Base-by-base conservation (phyloP, 2,797 vertebrate genomes). In the Enteromius thamalakanensis region DNA sequence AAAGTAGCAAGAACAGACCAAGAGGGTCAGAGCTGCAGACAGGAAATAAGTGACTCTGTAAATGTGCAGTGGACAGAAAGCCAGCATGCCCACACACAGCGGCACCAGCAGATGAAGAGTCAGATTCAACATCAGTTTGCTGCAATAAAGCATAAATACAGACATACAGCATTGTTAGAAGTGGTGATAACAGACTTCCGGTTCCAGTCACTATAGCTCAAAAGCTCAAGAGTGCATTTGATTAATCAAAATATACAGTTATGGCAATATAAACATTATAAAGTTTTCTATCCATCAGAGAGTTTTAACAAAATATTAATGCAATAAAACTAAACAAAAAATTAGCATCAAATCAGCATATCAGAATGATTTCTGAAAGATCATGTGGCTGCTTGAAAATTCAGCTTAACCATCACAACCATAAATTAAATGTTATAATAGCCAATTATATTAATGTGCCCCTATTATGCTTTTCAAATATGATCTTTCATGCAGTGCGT, bases 41-140 rank as follows among this genome's bases (percentile, higher is more conserved):
- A 97, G 88, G 85, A 97, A 97, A 90, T 97, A 93, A 19, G 95
- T 93, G 87, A 97, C 91, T 92, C 96, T 94, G 91, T 98, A 99
- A 72, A 98, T 95, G 91, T 99, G 97, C 70, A 95, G 89, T 1
- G 93, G 93, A 87, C 96, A 97, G 87, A 99, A 98, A 82, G 94
- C 94, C 91, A 97, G 91, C 94, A 96, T 93, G 85, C 94, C 93
- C 45, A 98, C 82, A 76, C 96, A 95, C 90, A 98, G 87, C 53
- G 95, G 96, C 49, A 97, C 92, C 51, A 96, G 96, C 84, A 97
- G 91, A 77, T 90, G 90, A 68, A 94, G 92, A 17, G 92, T 89
- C 14, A 95, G 93, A 89, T 92, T 94, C 93, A 97, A 91, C 67
- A 97, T 87, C 87, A 84, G 89, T 91, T 96, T 97, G 91, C 98